Conservation (phyloP, 2,888 invertebrate species). For the Dryobota labecula region DNA sequence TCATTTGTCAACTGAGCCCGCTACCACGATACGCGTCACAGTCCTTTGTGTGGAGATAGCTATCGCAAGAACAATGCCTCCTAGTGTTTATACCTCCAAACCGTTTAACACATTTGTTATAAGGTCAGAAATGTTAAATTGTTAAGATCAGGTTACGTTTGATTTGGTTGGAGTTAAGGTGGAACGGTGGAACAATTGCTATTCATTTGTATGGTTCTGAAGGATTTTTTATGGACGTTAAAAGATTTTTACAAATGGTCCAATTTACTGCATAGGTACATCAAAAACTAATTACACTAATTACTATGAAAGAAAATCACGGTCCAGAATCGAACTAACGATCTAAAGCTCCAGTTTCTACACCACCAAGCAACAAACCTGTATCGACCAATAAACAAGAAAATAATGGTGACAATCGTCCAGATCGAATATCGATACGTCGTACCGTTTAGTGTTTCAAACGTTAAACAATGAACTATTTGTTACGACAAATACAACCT, state of each 20-base stretch:
- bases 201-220: slow-evolving; percentile 2
- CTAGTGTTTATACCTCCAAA: slow-evolving; percentile 84
- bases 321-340: slow-evolving; percentile 22
- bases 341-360: slow-evolving; percentile 29
- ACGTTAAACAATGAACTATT: slow-evolving; percentile 74
- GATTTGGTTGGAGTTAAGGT: slow-evolving; percentile 55
- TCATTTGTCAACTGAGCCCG: slow-evolving; percentile 84
- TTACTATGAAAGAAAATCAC: background rate
- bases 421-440: slow-evolving; percentile 67
- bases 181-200: slow-evolving; percentile 1
- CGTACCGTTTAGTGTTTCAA: slow-evolving; percentile 72
- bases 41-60: slow-evolving; percentile 79
- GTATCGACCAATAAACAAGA: slow-evolving; percentile 61
- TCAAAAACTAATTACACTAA: too few relatives aligned
- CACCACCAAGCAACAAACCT: slow-evolving; percentile 42
- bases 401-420: slow-evolving; percentile 68
- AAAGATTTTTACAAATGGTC: too few relatives aligned
- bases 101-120: slow-evolving; percentile 87
- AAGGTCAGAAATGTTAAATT: slow-evolving; percentile 61
- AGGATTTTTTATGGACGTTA: too few relatives aligned
- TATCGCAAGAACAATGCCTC: slow-evolving; percentile 82
- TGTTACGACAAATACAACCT: slow-evolving; percentile 68
- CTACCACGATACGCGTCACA: slow-evolving; percentile 84
- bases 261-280: too few relatives aligned
- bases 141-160: slow-evolving; percentile 72